Evolutionary conservation across 2,888 invertebrate species (phyloP).

Genomic region (Micropterix aruncella): DNA sequence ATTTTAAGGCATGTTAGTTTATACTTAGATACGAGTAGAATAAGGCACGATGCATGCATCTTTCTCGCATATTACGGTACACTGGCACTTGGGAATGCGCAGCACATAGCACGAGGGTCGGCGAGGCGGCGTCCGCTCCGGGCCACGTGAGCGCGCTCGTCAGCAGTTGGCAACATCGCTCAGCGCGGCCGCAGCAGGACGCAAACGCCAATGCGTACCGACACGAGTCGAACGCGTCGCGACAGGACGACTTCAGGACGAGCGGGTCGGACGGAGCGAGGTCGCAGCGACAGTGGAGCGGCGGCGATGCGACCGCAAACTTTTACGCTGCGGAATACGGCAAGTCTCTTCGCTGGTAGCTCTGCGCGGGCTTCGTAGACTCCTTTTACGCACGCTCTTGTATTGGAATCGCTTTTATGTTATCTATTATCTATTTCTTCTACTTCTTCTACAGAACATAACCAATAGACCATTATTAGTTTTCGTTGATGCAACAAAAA

Average conservation of each 20-base stretch:
- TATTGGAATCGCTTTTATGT: no score
- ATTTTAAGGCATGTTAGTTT: no score
- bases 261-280: constrained; percentile 7
- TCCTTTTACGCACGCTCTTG: no score
- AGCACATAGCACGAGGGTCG: constrained; percentile 17
- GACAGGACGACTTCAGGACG: constrained; percentile 16
- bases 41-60: no score
- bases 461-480: background rate
- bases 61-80: no score
- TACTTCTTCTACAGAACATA: background rate
- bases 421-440: background rate
- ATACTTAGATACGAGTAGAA: no score
- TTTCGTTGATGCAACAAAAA: background rate
- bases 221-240: background rate
- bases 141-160: constrained; percentile 25
- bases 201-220: constrained; percentile 5
- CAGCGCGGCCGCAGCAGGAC: constrained; percentile 16
- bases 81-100: no score
- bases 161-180: constrained; percentile 29
- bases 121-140: constrained; percentile 19
- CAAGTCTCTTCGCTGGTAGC: constrained; percentile 19
- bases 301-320: constrained; percentile 25
- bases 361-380: background rate
- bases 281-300: constrained; percentile 18
- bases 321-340: constrained; percentile 32